Evolutionary conservation across 2,888 invertebrate species (phyloP).

Genomic region (Stenolophus ochropezus): DNA sequence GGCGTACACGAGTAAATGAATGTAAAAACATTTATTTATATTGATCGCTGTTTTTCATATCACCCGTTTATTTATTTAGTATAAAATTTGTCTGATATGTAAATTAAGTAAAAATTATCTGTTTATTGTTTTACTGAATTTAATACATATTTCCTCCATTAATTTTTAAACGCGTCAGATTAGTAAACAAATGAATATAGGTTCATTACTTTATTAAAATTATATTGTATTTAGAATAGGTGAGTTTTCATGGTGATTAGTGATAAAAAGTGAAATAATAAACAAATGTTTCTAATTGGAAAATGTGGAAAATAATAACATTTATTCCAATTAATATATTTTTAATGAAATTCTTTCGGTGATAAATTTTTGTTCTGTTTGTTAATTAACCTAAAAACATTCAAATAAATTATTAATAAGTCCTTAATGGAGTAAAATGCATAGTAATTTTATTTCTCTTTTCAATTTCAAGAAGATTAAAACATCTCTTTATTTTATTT

Average conservation of each 20-base stretch:
- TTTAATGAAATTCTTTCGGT: too few relatives aligned
- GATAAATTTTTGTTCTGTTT: too few relatives aligned
- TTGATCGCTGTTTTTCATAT: background rate
- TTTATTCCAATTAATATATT: too few relatives aligned
- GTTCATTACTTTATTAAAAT: background rate
- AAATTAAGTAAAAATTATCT: background rate
- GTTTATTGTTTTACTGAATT: background rate
- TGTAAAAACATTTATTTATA: background rate
- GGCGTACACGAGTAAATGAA: too few relatives aligned
- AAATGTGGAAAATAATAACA: too few relatives aligned
- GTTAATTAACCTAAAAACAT: background rate
- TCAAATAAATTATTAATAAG: background rate
- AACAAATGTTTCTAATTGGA: too few relatives aligned
- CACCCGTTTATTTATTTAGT: background rate
- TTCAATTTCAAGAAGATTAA: background rate
- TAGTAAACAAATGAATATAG: background rate
- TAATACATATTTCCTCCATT: background rate
- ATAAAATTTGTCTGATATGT: background rate
- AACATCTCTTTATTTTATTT: background rate
- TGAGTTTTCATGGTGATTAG: too few relatives aligned
- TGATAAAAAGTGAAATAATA: too few relatives aligned
- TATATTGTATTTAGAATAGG: too few relatives aligned
- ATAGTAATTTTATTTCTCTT: too few relatives aligned
- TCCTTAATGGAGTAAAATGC: too few relatives aligned
- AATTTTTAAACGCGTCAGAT: background rate